Base-by-base conservation (phyloP, 2,888 invertebrate genomes). In the Lasioglossum vierecki region DNA sequence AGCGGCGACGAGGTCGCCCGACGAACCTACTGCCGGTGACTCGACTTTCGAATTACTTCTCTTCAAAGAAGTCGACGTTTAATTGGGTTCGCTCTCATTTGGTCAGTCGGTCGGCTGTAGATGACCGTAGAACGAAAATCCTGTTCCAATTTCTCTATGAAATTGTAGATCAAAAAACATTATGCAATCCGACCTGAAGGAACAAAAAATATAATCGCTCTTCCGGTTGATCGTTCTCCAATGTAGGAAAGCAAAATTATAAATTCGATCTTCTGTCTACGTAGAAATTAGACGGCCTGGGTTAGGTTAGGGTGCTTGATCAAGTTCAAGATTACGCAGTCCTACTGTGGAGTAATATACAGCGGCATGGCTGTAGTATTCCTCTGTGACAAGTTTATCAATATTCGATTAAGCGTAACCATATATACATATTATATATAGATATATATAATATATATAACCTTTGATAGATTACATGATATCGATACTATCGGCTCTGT, bases 31-130 rank as follows among this genome's bases (percentile, higher is more conserved):
- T 39, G 44, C 53, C 30, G 26, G 26, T 53, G 44, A 57, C 72
- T 46, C 26, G 70, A n/a, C 63, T 60, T 81, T 30, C 76, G 73
- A 74, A 72, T 68, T 18, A 78, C 80, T 73, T 68, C 71, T 30
- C 49, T 77, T 70, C 77, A 57, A 74, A 71, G 35, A 63, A 79
- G 75, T 66, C 49, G 46, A 68, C 74, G 57, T 70, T 84, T 84
- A 84, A 85, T 85, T 84, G 66, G 71, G 60, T 57, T 75, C 57
- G 80, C 68, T 71, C 53, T 83, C 68, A 81, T 53, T 73, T 76
- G 82, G 82, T 72, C 82, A 76, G 53, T 72, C 57, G 82, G 72
- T 66, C 83, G 71, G 35, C 26, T 35, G 53, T 66, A 41, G 11
- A 26, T 44, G 63, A 35, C n/a, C 13, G 15, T n/a, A n/a, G 22